Percentiles rank a stretch among this genome's conserved stretches.
phyloP scores from a whole-genome alignment of 2,888 invertebrate species.

The Cheilosia pagana region DNA sequence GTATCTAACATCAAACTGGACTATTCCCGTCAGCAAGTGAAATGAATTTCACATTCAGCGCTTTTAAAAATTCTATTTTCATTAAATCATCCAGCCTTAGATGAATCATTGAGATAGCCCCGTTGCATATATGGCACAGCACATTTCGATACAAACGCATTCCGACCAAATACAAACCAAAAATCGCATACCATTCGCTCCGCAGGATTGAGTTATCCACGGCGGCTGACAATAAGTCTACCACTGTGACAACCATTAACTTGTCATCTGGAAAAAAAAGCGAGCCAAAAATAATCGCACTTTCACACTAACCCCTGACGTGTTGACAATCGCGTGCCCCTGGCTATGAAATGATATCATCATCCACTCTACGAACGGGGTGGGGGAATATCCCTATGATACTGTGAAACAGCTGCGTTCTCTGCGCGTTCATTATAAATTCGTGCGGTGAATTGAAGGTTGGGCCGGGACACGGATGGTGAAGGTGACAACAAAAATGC shows the following conservation, averaged over 20 bases:
- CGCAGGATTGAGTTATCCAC: constrained; percentile 27
- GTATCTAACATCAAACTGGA: too few relatives aligned
- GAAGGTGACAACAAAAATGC: constrained; percentile 43
- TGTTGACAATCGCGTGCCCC: constrained; percentile 30
- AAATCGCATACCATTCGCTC: neutral
- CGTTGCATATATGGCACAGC: constrained; percentile 7
- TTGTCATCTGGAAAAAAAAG: constrained; percentile 34
- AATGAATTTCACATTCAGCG: neutral
- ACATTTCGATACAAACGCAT: constrained; percentile 1
- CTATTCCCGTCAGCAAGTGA: neutral
- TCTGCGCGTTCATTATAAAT: constrained; percentile 46
- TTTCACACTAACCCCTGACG: constrained; percentile 17
- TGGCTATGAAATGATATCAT: constrained; percentile 25
- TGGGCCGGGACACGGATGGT: constrained; percentile 5
- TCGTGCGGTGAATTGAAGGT: constrained; percentile 21
- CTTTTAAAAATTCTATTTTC: constrained; percentile 21
- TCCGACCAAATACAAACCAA: neutral
- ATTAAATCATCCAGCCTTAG: constrained; percentile 30
- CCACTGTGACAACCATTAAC: constrained; percentile 42
- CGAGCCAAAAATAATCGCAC: constrained; percentile 33
- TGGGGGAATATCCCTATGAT: neutral
- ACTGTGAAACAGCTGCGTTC: constrained; percentile 24
- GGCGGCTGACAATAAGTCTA: constrained; percentile 41
- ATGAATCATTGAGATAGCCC: neutral
- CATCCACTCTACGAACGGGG: constrained; percentile 12